Evolutionary conservation across 2,797 vertebrate species (phyloP).

Genomic region (Sylvilagus floridanus): DNA sequence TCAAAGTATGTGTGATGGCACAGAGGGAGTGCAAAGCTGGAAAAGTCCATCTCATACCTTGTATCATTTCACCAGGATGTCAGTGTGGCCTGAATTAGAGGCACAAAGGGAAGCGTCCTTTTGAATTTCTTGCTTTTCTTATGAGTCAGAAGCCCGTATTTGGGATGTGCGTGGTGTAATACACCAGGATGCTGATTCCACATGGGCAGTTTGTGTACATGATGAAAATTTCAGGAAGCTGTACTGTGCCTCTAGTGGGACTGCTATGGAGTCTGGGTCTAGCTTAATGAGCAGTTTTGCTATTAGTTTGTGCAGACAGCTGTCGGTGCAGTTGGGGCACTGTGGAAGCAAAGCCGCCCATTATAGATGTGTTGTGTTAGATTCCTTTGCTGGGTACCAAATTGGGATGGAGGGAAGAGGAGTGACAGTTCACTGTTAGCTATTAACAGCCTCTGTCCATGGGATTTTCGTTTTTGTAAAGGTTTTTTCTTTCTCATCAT

Average conservation of each 20-base stretch:
- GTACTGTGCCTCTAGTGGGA: neutral
- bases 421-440: neutral
- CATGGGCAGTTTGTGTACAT: neutral
- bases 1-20: neutral
- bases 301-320: neutral
- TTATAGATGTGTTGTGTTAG: neutral
- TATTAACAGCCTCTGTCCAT: neutral
- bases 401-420: neutral
- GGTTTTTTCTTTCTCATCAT: neutral
- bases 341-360: neutral
- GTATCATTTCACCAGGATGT: neutral
- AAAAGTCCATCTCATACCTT: neutral
- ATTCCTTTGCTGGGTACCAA: neutral
- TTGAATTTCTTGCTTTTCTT: neutral
- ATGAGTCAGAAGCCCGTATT: neutral
- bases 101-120: neutral
- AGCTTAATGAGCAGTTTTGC: neutral
- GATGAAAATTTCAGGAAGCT: neutral
- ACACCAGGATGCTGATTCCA: neutral
- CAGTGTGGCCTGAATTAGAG: neutral
- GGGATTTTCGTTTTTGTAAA: neutral
- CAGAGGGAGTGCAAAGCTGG: neutral
- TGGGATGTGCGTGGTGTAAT: neutral
- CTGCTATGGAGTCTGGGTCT: neutral
- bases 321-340: neutral